phyloP scores from a whole-genome alignment of 2,888 invertebrate species.

The Agapostemon virescens region DNA sequence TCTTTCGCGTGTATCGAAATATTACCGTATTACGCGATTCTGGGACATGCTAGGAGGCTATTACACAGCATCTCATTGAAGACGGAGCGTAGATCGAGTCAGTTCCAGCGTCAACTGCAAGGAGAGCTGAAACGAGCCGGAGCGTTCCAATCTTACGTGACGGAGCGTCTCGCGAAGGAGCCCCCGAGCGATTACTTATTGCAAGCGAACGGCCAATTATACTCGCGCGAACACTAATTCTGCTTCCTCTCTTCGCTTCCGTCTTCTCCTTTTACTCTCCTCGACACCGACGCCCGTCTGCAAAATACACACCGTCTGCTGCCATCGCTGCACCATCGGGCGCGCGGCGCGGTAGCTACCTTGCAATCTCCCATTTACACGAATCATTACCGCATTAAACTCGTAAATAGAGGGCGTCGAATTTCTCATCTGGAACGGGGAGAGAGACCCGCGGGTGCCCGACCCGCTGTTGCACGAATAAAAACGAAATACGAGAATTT shows the following conservation, averaged over 20 bases:
- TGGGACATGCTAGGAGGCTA: background rate
- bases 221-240: slow-evolving; percentile 51
- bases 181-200: slow-evolving; percentile 63
- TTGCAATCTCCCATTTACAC: slow-evolving; percentile 52
- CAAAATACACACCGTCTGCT: slow-evolving; percentile 30
- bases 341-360: slow-evolving; percentile 14
- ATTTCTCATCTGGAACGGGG: slow-evolving; percentile 52
- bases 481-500: slow-evolving; percentile 40
- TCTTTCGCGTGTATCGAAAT: background rate
- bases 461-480: slow-evolving; percentile 9
- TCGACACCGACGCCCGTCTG: slow-evolving; percentile 30
- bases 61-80: background rate
- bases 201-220: slow-evolving; percentile 63
- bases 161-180: slow-evolving; percentile 36
- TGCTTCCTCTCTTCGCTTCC: slow-evolving; percentile 5
- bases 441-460: slow-evolving; percentile 8
- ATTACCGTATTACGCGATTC: background rate
- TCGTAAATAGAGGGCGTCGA: slow-evolving; percentile 57
- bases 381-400: slow-evolving; percentile 57
- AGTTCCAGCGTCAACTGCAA: slow-evolving; percentile 20
- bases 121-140: slow-evolving; percentile 12
- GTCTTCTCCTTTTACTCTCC: slow-evolving; percentile 39
- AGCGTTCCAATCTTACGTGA: slow-evolving; percentile 35
- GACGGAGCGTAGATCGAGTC: background rate
- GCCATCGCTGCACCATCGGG: slow-evolving; percentile 16